Base-by-base conservation (phyloP, 1,140 invertebrate species). In the Drosophila trapezifrons region DNA sequence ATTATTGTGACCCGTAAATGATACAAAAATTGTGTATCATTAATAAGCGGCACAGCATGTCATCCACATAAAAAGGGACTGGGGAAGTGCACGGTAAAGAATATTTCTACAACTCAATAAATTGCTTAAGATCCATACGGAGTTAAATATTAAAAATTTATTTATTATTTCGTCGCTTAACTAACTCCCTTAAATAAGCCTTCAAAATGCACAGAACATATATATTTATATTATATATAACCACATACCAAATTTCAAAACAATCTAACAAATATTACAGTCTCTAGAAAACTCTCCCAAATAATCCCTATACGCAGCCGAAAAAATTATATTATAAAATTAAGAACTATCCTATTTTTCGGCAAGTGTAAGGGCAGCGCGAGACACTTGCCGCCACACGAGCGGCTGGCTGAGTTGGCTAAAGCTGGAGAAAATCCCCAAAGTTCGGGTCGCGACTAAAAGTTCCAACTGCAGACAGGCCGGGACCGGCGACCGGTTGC, bases 1-100 rank as follows among this genome's bases (percentile, higher is more conserved):
- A 84, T 90, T 89, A 90, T 90, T 90, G 81, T 87, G 86, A 90
- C 86, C 87, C 86, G 86, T 90, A 90, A 90, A 90, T 90, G 86
- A 90, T 90, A 90, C 82, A 90, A 87, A 86, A 90, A 90, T 87
- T 90, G 86, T 90, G 79, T 76, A 79, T 90, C 86, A 90, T 90
- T 90, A 90, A 90, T 90, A 90, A 90, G 76, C 79, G 58, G 64
- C 83, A 77, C 83, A 86, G 83, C 84, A 51, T 86, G 83, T 60
- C 59, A 78, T 70, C 82, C 45, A 22, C 25, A 45, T 7, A 13
- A 13, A 13, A 32, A 51, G 54, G n/a, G 22, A 13, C 38, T 38
- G 67, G 32, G 54, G 12, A 29, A 49, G 15, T 32, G 5, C 27
- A 43, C 15, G 29, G 18, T 59, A 37, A 38, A 20, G 2, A 22